Percentiles rank a stretch among this genome's conserved stretches.
Conservation (phyloP, 2,113 vertebrate species). For the Paraplagusia blochii region DNA sequence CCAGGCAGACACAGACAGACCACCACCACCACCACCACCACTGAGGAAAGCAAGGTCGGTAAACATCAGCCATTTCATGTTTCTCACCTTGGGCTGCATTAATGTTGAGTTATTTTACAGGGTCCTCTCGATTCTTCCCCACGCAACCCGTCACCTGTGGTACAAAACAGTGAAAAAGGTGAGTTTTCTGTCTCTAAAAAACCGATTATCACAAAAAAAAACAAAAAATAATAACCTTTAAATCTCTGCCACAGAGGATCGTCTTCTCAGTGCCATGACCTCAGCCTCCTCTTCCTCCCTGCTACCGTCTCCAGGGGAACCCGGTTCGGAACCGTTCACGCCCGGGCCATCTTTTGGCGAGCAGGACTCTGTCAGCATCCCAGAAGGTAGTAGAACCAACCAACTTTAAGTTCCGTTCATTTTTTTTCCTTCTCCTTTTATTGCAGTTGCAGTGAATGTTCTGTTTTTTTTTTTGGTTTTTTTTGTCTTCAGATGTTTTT, state of each 20-base stretch:
- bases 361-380: slow-evolving; percentile 84
- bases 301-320: slow-evolving; percentile 84
- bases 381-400: slow-evolving; percentile 78
- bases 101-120: slow-evolving; percentile 58
- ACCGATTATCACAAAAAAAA: background rate
- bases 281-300: slow-evolving; percentile 79
- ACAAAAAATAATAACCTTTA: background rate
- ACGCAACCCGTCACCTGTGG: slow-evolving; percentile 88
- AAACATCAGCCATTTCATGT: background rate
- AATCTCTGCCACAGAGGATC: slow-evolving; percentile 82
- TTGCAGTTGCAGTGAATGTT: too few species aligned
- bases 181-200: slow-evolving; percentile 7
- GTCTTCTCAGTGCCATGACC: slow-evolving; percentile 83
- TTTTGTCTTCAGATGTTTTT: slow-evolving; percentile 83
- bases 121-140: slow-evolving; percentile 87
- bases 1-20: slow-evolving; percentile 90
- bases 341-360: slow-evolving; percentile 75
- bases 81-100: background rate
- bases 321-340: slow-evolving; percentile 69
- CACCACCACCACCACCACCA: too few species aligned
- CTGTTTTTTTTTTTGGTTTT: background rate
- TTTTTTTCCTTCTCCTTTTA: too few species aligned
- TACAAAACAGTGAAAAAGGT: slow-evolving; percentile 95
- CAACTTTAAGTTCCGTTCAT: too few species aligned
- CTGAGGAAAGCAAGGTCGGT: slow-evolving; percentile 91